A percentile compares a stretch with the other conserved stretches of the same genome.
These are phyloP conservation scores for Tychaedon coryphoeus DNA, from an alignment of 2,113 vertebrate species.

Conservation along the genomic window DNA sequence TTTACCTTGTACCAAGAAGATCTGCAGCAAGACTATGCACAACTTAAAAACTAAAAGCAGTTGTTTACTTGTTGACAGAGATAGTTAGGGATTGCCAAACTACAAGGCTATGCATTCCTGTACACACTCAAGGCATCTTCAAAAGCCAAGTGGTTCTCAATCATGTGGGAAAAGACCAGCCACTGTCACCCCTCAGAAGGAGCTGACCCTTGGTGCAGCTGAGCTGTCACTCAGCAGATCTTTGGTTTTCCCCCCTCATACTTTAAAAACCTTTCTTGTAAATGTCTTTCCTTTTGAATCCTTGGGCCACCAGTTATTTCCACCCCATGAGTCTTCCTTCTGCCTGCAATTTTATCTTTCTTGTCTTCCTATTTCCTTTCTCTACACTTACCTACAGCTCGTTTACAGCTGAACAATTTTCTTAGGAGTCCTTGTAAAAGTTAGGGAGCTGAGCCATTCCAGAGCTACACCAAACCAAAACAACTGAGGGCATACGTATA, in stretches of 20 bases:
- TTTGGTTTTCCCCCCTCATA: neutral
- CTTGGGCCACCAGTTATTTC: neutral
- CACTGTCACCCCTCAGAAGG: rapidly evolving
- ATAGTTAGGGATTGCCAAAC: neutral
- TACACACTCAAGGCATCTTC: neutral
- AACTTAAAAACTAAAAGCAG: neutral
- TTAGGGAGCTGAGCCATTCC: neutral
- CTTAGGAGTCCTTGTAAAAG: neutral
- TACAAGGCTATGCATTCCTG: neutral
- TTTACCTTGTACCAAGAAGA: neutral
- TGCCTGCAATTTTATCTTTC: neutral
- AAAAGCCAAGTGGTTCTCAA: neutral
- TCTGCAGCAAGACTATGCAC: neutral
- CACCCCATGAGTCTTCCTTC: neutral
- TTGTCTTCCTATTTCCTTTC: neutral
- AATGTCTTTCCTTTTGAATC: neutral
- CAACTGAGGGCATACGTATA: rapidly evolving
- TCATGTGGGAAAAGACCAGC: neutral
- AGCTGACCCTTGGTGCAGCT: neutral
- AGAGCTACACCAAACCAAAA: neutral
- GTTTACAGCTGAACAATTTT: neutral
- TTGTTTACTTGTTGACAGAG: neutral
- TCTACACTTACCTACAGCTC: neutral
- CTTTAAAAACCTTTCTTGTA: neutral
- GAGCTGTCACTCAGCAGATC: neutral